A percentile compares a stretch with the other conserved stretches of the same genome.
Evolutionary conservation across 2,888 invertebrate species (phyloP).

Genomic region (Pandemis heparana): DNA sequence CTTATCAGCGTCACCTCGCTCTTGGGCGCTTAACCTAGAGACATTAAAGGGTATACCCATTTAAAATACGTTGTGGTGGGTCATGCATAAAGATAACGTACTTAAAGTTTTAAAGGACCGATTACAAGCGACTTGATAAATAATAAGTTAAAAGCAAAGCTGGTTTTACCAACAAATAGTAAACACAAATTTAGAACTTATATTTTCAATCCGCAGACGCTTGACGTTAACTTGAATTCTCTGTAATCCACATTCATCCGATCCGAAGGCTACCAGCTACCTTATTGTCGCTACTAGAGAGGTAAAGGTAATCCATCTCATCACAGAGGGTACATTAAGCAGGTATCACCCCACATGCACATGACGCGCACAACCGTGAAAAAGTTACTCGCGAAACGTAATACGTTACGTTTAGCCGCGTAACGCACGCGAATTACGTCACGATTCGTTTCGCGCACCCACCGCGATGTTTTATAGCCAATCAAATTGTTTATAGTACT

Average conservation of each 20-base stretch:
- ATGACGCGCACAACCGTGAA: slow-evolving; percentile 29
- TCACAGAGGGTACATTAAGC: not conserved
- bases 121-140: too few relatives aligned
- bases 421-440: slow-evolving; percentile 51
- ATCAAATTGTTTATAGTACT: slow-evolving; percentile 38
- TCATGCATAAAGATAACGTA: not conserved
- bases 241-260: too few relatives aligned
- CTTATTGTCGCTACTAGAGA: too few relatives aligned
- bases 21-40: not conserved
- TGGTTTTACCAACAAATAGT: too few relatives aligned
- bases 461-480: slow-evolving; percentile 8
- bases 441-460: slow-evolving; percentile 28
- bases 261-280: too few relatives aligned
- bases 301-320: too few relatives aligned
- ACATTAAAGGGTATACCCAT: not conserved
- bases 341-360: not conserved
- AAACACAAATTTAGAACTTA: too few relatives aligned
- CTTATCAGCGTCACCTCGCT: not conserved
- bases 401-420: slow-evolving; percentile 47
- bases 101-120: not conserved
- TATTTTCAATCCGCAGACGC: too few relatives aligned
- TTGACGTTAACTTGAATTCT: too few relatives aligned
- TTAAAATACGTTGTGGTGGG: not conserved
- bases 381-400: slow-evolving; percentile 33
- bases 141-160: too few relatives aligned